Base-by-base conservation (phyloP, 2,888 invertebrate species). In the Ceraclea dissimilis region DNA sequence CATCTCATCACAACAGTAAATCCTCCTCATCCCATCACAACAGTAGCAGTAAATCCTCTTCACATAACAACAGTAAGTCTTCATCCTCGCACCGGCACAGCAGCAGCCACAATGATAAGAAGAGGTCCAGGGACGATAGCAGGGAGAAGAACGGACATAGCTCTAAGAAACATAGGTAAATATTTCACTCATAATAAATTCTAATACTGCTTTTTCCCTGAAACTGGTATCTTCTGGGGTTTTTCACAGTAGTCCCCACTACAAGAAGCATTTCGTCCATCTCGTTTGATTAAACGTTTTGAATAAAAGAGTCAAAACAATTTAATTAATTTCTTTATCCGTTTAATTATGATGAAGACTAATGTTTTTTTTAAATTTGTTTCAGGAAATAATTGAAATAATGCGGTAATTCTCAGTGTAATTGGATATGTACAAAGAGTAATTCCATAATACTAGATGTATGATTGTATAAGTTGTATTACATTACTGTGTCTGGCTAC, bases 121-220 rank as follows among this genome's bases (percentile, higher is more conserved):
- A 91, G 70, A 82, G 91, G 46, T 81, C 86, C 39, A 81, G 90
- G 20, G 90, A 90, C 58, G 87, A 85, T 63, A 87, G 87, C 67
- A 78, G 80, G 51, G 88, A 88, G 47, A 76, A 79, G 58, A 53
- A 54, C 48, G 78, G 74, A 57, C 79, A 79, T 67, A 81, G 83
- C 60, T 75, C 84, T 52, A 90, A 90, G 71, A 88, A 81, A 72
- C 79, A 86, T 26, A 87, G 76, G 80, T 85, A 39, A 58, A 39
- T 49, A 18, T 34, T n/a, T n/a, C n/a, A 50, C 17, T 50, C 16
- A 26, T 31, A 26, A 16, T 26, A 33, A 33, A 47, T 47, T 17
- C n/a, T 20, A 17, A 48, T 20, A 48, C n/a, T n/a, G n/a, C n/a
- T n/a, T n/a, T 6, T 43, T 8, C 44, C 1, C 17, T 16, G 18